phyloP scores from a whole-genome alignment of 2,888 invertebrate species.

The Epistrophella euchroma region DNA sequence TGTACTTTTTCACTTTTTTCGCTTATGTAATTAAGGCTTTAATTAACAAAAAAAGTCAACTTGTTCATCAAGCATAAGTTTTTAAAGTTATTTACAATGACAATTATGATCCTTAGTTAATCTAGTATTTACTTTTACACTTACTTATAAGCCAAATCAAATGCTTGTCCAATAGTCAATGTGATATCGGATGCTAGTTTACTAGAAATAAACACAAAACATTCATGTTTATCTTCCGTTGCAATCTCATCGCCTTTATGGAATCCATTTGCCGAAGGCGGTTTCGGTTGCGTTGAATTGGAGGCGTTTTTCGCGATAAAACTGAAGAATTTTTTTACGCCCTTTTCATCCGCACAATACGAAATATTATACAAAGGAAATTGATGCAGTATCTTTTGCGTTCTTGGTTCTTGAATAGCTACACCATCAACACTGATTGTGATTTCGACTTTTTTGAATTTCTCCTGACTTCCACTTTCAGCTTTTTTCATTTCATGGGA shows the following conservation, averaged over 20 bases:
- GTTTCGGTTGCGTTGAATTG: conserved; percentile 64
- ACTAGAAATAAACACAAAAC: conserved; percentile 98
- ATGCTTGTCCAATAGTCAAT: conserved; percentile 98
- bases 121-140: no score
- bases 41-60: no score
- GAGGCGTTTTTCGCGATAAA: conserved; percentile 82
- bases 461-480: conserved; percentile 91
- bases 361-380: conserved; percentile 99
- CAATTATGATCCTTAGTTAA: no score
- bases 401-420: conserved; percentile 91
- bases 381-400: conserved; percentile 94
- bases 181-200: conserved; percentile 99
- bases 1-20: no score
- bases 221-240: conserved; percentile 92
- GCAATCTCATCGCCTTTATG: conserved; percentile 80
- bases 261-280: conserved; percentile 68
- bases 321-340: conserved; percentile 96
- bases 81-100: no score
- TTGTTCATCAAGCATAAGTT: no score
- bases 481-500: conserved; percentile 96
- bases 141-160: conserved; percentile 96
- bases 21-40: no score
- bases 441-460: conserved; percentile 95
- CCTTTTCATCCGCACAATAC: conserved; percentile 99
- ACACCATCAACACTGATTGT: conserved; percentile 99